phyloP scores from a whole-genome alignment of 2,888 invertebrate genomes.

The Caenorhabditis zanzibari region DNA sequence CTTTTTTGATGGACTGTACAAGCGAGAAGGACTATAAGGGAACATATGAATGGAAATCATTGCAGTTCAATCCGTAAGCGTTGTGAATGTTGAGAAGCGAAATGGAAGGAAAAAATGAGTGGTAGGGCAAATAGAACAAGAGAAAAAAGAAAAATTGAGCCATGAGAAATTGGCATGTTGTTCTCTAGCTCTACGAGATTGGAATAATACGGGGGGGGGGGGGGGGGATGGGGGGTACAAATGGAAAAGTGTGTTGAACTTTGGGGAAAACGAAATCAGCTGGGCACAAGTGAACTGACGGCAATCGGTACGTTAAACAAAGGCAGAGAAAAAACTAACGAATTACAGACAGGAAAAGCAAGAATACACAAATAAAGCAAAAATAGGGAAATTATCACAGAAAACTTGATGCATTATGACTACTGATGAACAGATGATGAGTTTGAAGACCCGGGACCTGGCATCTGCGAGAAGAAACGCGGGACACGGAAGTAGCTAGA shows the following conservation, averaged over 20 bases:
- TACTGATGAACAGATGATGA: conserved; percentile 54
- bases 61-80: conserved; percentile 50
- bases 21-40: neutral
- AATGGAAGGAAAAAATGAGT: conserved; percentile 25
- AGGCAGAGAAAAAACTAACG: neutral
- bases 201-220: conserved; percentile 32
- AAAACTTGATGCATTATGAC: neutral
- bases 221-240: too few relatives aligned
- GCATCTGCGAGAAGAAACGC: conserved; percentile 60
- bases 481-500: conserved; percentile 56
- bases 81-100: conserved; percentile 6
- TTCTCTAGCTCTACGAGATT: neutral
- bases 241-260: conserved; percentile 24
- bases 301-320: neutral
- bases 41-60: conserved; percentile 35
- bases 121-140: conserved; percentile 1
- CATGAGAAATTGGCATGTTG: conserved; percentile 38
- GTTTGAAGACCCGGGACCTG: conserved; percentile 42
- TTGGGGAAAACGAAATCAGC: conserved; percentile 9
- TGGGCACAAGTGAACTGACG: conserved; percentile 5
- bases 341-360: conserved; percentile 41
- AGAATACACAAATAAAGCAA: conserved; percentile 28
- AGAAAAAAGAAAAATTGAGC: conserved; percentile 2
- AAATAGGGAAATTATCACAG: conserved; percentile 25
- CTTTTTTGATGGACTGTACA: conserved; percentile 40